Evolutionary conservation across 2,797 vertebrate genomes (phyloP).

Genomic region (Enteromius thamalakanensis): DNA sequence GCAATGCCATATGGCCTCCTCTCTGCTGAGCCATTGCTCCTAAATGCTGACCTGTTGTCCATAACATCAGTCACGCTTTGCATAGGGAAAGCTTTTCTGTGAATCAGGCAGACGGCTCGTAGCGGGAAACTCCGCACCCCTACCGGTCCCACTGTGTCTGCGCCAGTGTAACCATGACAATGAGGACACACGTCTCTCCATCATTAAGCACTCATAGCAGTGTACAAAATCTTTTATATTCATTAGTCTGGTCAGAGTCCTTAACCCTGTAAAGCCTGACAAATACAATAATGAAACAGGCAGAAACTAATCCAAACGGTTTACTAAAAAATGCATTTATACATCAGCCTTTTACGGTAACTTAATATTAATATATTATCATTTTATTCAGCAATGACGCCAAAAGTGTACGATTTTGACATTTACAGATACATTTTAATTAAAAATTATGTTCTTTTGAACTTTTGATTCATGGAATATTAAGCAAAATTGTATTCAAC

Average conservation of each 20-base stretch:
- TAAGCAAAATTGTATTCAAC: neutral
- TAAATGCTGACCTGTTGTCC: slow-evolving; percentile 50
- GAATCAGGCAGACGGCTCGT: slow-evolving; percentile 49
- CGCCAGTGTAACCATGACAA: slow-evolving; percentile 43
- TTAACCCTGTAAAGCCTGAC: neutral
- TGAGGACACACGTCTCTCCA: slow-evolving; percentile 33
- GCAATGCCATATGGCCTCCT: slow-evolving; percentile 42
- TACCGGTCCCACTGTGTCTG: slow-evolving; percentile 7
- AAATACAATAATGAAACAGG: neutral
- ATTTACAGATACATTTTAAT: neutral
- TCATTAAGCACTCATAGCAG: slow-evolving; percentile 26
- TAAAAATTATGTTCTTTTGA: neutral
- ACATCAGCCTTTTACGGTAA: neutral
- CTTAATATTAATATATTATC: neutral
- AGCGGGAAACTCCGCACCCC: slow-evolving; percentile 50
- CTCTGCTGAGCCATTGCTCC: slow-evolving; percentile 54
- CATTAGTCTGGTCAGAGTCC: neutral
- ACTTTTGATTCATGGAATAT: neutral
- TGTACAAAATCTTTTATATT: slow-evolving; percentile 8
- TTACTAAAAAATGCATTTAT: neutral
- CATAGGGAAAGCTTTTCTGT: slow-evolving; percentile 13
- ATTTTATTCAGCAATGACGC: neutral
- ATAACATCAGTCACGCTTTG: slow-evolving; percentile 19
- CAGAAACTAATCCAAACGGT: neutral
- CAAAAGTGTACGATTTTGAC: neutral